Evolutionary conservation across 1,140 invertebrate genomes (phyloP), one percentile per base, ranked within the genome.

Genomic region (Trissolcus basalis): DNA sequence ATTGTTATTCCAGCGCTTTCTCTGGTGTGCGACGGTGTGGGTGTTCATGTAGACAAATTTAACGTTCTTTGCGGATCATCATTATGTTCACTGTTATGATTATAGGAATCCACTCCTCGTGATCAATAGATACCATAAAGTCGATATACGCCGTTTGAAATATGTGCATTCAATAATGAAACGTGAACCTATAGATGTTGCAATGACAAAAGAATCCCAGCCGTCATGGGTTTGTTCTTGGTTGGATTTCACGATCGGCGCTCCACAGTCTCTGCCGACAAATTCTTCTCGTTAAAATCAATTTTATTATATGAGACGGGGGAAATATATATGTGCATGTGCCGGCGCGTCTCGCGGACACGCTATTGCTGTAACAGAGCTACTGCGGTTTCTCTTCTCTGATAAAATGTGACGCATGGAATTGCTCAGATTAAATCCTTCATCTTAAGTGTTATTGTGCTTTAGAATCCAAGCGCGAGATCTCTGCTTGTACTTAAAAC

Each of bases 251-350:
- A 49, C 45, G 19, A 27, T 27, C 19, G n/a, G 19, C 19, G 19
- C 1, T 27, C 19, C 13, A 36, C 15, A 27, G 45, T 45, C 5
- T 16, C 19, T 9, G 4, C 0, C n/a, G 44, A 55, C 51, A 49
- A 55, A 48, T 49, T 8, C 15, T 48, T 27, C 44, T 10, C 50
- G 47, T 55, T 47, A 32, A 55, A 55, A 65, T 65, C 61, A 65
- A 65, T 64, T 64, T 64, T 64, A 64, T 65, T 65, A 48, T 12
- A 19, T 44, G 49, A n/a, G n/a, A 14, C 58, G 19, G 6, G 9
- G 13, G 9, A 61, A 43, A 61, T 61, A 43, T 58, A 32, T 16
- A 35, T n/a, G 11, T 15, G 33, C n/a, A 12, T n/a, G 32, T 47
- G 48, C 35, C n/a, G n/a, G n/a, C n/a, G n/a, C n/a, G 2, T 27